These are phyloP conservation scores for Dryobota labecula DNA, from an alignment of 2,888 invertebrate genomes.

Conservation along the genomic window DNA sequence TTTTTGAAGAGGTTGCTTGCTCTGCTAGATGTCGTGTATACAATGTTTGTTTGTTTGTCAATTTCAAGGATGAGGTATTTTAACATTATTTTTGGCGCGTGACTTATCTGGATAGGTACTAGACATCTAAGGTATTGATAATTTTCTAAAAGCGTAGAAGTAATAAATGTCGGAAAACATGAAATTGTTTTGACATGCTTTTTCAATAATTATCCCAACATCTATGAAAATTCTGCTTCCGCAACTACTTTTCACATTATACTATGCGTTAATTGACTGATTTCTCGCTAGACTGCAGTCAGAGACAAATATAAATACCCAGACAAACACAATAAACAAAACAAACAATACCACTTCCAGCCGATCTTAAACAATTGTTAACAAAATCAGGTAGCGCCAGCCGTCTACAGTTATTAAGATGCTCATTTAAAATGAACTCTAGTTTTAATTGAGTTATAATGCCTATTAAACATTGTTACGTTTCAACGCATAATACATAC, in stretches of 20 bases:
- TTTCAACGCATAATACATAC: conserved; percentile 60
- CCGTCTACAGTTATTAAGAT: conserved; percentile 81
- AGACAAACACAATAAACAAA: conserved; percentile 31
- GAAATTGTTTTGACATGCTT: no score
- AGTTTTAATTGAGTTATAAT: conserved; percentile 89
- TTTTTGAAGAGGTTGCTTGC: conserved; percentile 47
- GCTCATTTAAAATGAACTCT: conserved; percentile 83
- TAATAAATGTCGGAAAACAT: no score
- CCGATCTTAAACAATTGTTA: conserved; percentile 55
- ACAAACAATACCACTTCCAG: conserved; percentile 70
- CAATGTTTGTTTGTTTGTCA: neutral
- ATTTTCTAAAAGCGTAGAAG: no score
- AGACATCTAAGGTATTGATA: neutral
- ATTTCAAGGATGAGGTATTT: conserved; percentile 9
- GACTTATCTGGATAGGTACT: no score
- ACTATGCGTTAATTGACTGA: neutral
- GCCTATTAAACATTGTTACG: conserved; percentile 76
- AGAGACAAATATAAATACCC: conserved; percentile 2
- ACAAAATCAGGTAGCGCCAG: conserved; percentile 80
- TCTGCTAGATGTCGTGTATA: conserved; percentile 65
- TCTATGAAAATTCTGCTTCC: neutral
- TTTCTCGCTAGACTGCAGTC: conserved; percentile 1
- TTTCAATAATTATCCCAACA: neutral
- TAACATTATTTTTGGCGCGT: no score
- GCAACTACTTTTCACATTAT: neutral